Evolutionary conservation across 2,113 vertebrate species (phyloP), one percentile per base, ranked within the genome.

Genomic region (Corythornis cristatus): DNA sequence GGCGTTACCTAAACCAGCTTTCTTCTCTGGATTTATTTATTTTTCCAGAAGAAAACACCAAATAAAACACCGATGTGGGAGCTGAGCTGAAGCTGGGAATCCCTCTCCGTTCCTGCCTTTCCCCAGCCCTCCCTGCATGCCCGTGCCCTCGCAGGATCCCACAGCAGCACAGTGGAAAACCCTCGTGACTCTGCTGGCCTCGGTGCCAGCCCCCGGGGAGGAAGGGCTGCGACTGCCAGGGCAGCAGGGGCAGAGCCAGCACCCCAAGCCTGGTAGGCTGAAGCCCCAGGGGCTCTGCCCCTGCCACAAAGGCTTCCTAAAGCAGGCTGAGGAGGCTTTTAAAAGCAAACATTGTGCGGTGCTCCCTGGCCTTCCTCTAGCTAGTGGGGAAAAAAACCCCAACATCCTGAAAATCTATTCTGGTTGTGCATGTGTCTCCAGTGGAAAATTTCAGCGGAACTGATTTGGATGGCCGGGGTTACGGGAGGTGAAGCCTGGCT

Each of bases 361-460:
- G 2, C 26, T 45, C 48, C 22, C 72, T n/a, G 53, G 50, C 76
- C 16, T 61, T 56, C 62, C 68, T 76, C 50, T 60, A 33, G 50
- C 42, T 15, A 46, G 64, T 6, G 0, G 25, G 11, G 8, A 1
- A 0, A 6, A 17, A 43, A 50, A 48, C 22, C 37, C 37, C 37
- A 40, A 33, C 25, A 78, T 12, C 9, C 70, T 87, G 78, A 37
- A 77, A 85, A 45, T 28, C 42, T 91, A 46, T 95, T 89, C 66
- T 70, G 70, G 74, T 79, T 66, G 61, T 4, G 1, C 26, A 28
- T 28, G 58, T 3, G 10, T 86, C 87, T 78, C 89, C 46, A 89
- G 86, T 62, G 86, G 95, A 96, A 95, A 95, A 91, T 91, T 91
- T 94, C 58, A 43, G 79, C 78, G 12, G 82, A 11, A 48, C 16